Conservation (phyloP, 2,888 invertebrate genomes). For the Orchesella flavescens region DNA sequence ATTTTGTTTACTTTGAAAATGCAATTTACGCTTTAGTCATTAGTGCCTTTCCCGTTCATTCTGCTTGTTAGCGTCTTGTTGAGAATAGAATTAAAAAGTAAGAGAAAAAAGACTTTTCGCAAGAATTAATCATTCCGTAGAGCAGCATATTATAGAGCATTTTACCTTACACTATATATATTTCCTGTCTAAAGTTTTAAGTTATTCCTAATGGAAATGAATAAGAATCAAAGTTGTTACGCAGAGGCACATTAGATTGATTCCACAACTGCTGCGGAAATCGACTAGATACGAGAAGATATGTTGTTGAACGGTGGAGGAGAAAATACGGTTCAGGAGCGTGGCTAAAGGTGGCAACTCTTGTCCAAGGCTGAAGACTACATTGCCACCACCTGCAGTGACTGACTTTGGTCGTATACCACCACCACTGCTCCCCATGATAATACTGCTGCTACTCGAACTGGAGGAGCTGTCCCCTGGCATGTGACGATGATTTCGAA, state of each 20-base stretch:
- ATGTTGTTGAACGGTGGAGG: slow-evolving; percentile 42
- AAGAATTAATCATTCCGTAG: too few relatives aligned
- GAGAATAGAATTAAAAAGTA: too few relatives aligned
- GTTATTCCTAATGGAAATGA: slow-evolving; percentile 65
- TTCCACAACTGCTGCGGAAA: slow-evolving; percentile 42
- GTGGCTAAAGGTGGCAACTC: slow-evolving; percentile 43
- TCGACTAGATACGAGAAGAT: slow-evolving; percentile 38
- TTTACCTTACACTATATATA: too few relatives aligned
- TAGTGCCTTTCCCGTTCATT: too few relatives aligned
- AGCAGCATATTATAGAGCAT: too few relatives aligned
- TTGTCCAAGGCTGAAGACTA: slow-evolving; percentile 25
- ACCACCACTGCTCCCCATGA: slow-evolving; percentile 17
- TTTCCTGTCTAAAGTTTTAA: too few relatives aligned
- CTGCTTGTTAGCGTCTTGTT: too few relatives aligned
- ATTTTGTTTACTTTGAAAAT: too few relatives aligned
- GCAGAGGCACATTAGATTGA: slow-evolving; percentile 65
- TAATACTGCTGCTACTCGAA: slow-evolving; percentile 49
- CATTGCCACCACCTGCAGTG: slow-evolving; percentile 11
- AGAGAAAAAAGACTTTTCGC: too few relatives aligned
- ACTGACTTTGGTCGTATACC: slow-evolving; percentile 22
- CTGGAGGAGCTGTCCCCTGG: slow-evolving; percentile 47
- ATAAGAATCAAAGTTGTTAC: slow-evolving; percentile 65
- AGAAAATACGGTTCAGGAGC: slow-evolving; percentile 34
- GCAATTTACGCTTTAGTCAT: too few relatives aligned
- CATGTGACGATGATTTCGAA: slow-evolving; percentile 62